A percentile compares a stretch with the other conserved stretches of the same genome.
Evolutionary conservation across 53 echinoderm and acorn worm species (phyloP).

Genomic region (Astropecten irregularis): DNA sequence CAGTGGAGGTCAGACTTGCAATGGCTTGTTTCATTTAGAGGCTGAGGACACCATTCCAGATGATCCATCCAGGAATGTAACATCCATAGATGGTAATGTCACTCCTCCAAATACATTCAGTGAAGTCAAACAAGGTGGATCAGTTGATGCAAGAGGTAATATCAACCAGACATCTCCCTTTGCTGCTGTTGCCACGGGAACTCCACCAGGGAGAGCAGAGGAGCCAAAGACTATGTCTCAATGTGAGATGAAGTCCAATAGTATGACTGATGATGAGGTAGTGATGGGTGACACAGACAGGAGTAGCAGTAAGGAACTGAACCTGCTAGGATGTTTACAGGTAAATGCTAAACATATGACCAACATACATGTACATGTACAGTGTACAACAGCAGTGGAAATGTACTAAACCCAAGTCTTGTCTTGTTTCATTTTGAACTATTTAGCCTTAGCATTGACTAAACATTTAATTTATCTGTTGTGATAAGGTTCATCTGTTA

Average conservation of each 20-base stretch:
- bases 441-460: too few species aligned
- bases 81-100: constrained; percentile 1
- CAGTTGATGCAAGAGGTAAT: constrained; percentile 20
- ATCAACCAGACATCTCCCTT: constrained; percentile 69
- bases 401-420: background rate
- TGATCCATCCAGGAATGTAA: too few species aligned
- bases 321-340: constrained; percentile 32
- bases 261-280: constrained; percentile 3
- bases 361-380: too few species aligned
- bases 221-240: constrained; percentile 73
- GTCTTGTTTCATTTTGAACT: too few species aligned
- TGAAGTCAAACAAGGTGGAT: background rate
- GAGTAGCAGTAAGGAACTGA: background rate
- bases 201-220: constrained; percentile 68
- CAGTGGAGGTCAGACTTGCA: too few species aligned
- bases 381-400: too few species aligned
- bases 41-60: too few species aligned
- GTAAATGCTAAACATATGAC: background rate
- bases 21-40: too few species aligned
- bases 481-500: too few species aligned
- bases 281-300: background rate
- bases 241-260: constrained; percentile 44
- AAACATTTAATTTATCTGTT: too few species aligned
- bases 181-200: constrained; percentile 78
- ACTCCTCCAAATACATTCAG: constrained; percentile 27